Evolutionary conservation across 2,888 invertebrate genomes (phyloP), one percentile per base, ranked within the genome.

Genomic region (Scaeva pyrastri): DNA sequence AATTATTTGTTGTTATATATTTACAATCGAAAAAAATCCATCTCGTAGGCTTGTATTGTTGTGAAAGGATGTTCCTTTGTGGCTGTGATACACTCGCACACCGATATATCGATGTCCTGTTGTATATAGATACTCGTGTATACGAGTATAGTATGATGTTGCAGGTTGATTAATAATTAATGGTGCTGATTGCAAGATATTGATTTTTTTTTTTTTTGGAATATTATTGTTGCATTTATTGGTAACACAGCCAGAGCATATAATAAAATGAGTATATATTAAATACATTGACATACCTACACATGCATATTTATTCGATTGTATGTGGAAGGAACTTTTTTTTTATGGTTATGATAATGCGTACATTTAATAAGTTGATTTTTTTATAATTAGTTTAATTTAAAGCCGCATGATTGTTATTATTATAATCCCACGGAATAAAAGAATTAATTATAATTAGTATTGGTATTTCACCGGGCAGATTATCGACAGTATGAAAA

Each of bases 1-100:
- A 72, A 41, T 66, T 21, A 75, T 19, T 19, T 2, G 8, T n/a
- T 26, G 6, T 56, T 31, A n/a, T 21, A 26, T 70, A 82, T 86
- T 70, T 82, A 86, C 82, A 82, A 77, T 86, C 52, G 60, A 12
- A 50, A 55, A 58, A 43, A n/a, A 76, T 82, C 82, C 82, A 86
- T 86, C 82, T 86, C 77, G 55, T 82, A 70, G 73, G 26, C 86
- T 70, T 86, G 86, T 82, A 86, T 86, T 86, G 86, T 78, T 86
- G 86, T 86, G 82, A 86, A 86, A 73, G 77, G 39, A 39, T 45
- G 56, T 41, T 52, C 79, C 60, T 70, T 64, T 45, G 64, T 21
- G n/a, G 10, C 12, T 41, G 14, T 41, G 60, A 60, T 41, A 10
- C 7, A 43, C 31, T 56, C 55, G 26, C 16, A 11, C 16, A 56